Conservation (phyloP, 2,888 invertebrate species). For the Mimumesa dahlbomi region DNA sequence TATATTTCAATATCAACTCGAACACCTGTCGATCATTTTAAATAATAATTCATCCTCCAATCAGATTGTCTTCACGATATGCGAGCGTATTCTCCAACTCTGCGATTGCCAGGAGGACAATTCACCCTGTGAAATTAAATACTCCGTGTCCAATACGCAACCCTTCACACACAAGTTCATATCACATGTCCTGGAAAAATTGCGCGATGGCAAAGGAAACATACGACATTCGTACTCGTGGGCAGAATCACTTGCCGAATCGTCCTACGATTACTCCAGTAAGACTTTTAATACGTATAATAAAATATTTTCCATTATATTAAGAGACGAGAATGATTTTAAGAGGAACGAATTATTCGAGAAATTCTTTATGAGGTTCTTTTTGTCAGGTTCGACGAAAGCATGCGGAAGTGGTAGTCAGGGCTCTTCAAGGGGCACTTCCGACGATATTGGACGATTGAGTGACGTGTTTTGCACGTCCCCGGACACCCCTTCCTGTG, state of each 20-base stretch:
- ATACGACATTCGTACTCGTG: conserved; percentile 75
- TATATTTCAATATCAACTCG: neutral
- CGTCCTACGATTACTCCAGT: conserved; percentile 73
- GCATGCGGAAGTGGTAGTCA: conserved; percentile 60
- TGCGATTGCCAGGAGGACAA: conserved; percentile 84
- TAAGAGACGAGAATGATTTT: neutral
- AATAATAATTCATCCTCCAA: too few relatives aligned
- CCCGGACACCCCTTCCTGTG: conserved; percentile 77
- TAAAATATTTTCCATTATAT: too few relatives aligned
- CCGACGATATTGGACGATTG: conserved; percentile 70
- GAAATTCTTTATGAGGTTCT: neutral
- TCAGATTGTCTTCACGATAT: conserved; percentile 89
- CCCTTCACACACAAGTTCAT: conserved; percentile 84
- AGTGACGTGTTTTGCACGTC: conserved; percentile 75
- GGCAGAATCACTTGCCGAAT: conserved; percentile 73
- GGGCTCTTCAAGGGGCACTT: conserved; percentile 66
- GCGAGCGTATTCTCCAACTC: conserved; percentile 88
- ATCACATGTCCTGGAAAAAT: conserved; percentile 78
- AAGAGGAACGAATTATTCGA: neutral
- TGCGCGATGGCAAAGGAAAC: conserved; percentile 67
- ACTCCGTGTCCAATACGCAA: conserved; percentile 81
- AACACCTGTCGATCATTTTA: too few relatives aligned
- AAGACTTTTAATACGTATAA: too few relatives aligned
- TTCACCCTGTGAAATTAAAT: conserved; percentile 81
- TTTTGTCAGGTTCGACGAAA: conserved; percentile 51